These are phyloP conservation scores for Melipona beecheii DNA, from an alignment of 2,888 invertebrate genomes.

Conservation along the genomic window DNA sequence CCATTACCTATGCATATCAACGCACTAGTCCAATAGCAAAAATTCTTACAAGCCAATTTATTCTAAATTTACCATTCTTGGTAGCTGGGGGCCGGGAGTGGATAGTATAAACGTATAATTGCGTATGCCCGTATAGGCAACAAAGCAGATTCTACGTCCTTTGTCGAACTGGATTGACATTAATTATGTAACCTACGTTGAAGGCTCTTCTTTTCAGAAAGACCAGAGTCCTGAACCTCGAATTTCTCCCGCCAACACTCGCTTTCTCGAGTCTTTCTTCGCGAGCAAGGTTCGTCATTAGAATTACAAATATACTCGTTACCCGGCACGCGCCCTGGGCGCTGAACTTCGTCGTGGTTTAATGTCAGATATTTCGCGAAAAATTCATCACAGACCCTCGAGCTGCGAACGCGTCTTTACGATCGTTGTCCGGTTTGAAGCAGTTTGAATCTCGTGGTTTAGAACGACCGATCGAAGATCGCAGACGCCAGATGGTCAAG, in stretches of 20 bases:
- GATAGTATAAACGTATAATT: too few relatives aligned
- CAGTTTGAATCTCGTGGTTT: conserved; percentile 4
- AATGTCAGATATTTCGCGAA: conserved; percentile 78
- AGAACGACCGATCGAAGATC: conserved; percentile 38
- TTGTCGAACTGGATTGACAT: too few relatives aligned
- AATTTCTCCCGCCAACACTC: conserved; percentile 59
- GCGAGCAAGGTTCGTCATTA: conserved; percentile 71
- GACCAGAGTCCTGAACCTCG: conserved; percentile 56
- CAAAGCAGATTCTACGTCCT: too few relatives aligned
- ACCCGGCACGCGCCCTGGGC: conserved; percentile 80
- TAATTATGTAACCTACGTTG: conserved; percentile 18
- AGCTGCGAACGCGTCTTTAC: conserved; percentile 52
- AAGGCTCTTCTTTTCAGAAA: conserved; percentile 53
- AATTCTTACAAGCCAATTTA: too few relatives aligned
- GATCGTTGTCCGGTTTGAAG: conserved; percentile 4
- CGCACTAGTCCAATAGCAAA: too few relatives aligned
- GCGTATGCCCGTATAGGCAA: too few relatives aligned
- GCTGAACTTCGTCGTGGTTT: conserved; percentile 76
- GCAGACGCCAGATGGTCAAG: conserved; percentile 61
- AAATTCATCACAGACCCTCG: conserved; percentile 69
- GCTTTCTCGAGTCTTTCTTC: conserved; percentile 23
- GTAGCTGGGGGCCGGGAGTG: too few relatives aligned
- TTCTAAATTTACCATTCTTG: too few relatives aligned
- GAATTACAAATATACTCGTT: conserved; percentile 79
- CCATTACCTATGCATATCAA: too few relatives aligned